These are phyloP conservation scores for Brachionus rubens DNA, from an alignment of 1,140 invertebrate genomes.

Conservation along the genomic window DNA sequence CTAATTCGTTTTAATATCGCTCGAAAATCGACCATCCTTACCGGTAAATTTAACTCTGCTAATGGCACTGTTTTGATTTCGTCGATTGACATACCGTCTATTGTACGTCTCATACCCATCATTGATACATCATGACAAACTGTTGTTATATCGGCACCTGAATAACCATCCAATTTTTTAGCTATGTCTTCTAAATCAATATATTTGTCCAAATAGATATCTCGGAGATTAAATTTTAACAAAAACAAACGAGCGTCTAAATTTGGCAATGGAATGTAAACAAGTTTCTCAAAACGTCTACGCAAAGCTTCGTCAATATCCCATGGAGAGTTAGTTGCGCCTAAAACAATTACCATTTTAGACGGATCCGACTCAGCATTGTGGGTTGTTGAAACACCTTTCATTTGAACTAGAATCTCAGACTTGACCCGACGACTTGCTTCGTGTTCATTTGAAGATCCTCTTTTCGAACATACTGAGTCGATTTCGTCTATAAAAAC, in stretches of 20 bases:
- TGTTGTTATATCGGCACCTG: constrained; percentile 96
- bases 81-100: constrained; percentile 85
- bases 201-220: constrained; percentile 70
- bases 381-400: constrained; percentile 66
- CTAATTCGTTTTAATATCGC: constrained; percentile 89
- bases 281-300: constrained; percentile 90
- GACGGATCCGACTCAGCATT: constrained; percentile 61
- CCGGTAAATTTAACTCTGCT: constrained; percentile 81
- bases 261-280: constrained; percentile 98
- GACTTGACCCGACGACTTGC: constrained; percentile 94
- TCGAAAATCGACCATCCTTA: constrained; percentile 83
- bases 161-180: constrained; percentile 84
- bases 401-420: constrained; percentile 97
- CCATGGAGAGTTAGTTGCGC: constrained; percentile 99
- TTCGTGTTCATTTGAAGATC: constrained; percentile 95
- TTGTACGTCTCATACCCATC: constrained; percentile 96
- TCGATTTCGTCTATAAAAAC: constrained; percentile 99
- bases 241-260: constrained; percentile 84
- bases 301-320: constrained; percentile 96
- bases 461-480: constrained; percentile 89
- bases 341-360: constrained; percentile 94
- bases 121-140: constrained; percentile 97
- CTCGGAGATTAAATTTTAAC: constrained; percentile 80
- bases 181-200: constrained; percentile 82
- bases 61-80: constrained; percentile 87